Conservation (phyloP, 2,888 invertebrate genomes). For the Mylabris sibirica region DNA sequence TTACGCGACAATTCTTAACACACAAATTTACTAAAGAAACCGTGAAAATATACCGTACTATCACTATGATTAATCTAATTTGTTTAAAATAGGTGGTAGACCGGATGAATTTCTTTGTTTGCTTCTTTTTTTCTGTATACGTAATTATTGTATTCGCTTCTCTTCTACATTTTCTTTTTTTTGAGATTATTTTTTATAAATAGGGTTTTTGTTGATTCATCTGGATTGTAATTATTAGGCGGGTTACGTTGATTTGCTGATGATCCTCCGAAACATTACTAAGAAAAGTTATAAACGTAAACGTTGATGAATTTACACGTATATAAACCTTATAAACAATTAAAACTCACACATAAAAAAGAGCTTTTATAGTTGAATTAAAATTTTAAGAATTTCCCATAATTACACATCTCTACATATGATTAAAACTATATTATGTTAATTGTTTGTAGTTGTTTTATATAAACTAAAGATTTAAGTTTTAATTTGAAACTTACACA, state of each 20-base stretch:
- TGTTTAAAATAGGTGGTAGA: slow-evolving; percentile 11
- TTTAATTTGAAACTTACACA: not conserved
- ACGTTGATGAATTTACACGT: not conserved
- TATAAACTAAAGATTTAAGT: not conserved
- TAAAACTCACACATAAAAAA: not conserved
- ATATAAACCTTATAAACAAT: not conserved
- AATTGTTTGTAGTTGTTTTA: slow-evolving; percentile 2
- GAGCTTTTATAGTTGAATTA: not conserved
- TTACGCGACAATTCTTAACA: slow-evolving; percentile 11
- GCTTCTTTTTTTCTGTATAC: not conserved
- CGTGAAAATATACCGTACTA: slow-evolving; percentile 20
- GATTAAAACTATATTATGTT: slow-evolving; percentile 7
- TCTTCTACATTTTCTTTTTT: not conserved
- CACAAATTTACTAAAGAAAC: slow-evolving; percentile 14
- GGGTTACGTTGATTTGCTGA: not conserved
- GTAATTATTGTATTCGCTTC: not conserved
- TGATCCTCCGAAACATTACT: not conserved
- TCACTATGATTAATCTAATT: slow-evolving; percentile 15
- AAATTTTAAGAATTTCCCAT: slow-evolving; percentile 1
- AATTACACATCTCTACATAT: not conserved
- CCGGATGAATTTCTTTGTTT: slow-evolving; percentile 4
- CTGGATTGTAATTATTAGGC: not conserved
- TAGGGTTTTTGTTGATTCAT: not conserved
- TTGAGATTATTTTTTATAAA: not conserved
- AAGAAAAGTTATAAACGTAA: not conserved